Percentiles rank a stretch among this genome's conserved stretches.
phyloP scores from a whole-genome alignment of 1,140 invertebrate species.

The Drosophila simulans region DNA sequence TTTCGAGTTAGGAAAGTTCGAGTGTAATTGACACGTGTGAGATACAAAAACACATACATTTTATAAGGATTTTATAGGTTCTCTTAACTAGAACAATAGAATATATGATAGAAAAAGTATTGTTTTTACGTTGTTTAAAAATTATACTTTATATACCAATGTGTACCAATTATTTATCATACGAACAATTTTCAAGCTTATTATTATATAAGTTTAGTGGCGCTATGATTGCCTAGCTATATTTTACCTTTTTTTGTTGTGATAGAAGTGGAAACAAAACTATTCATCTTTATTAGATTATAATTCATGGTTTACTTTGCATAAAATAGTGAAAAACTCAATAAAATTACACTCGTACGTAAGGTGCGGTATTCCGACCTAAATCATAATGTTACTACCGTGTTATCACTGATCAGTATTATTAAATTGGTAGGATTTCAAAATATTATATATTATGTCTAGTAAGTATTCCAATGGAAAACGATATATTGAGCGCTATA shows the following conservation, averaged over 20 bases:
- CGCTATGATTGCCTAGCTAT: conserved; percentile 8
- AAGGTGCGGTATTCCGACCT: conserved; percentile 14
- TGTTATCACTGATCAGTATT: background rate
- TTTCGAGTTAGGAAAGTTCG: too few relatives aligned
- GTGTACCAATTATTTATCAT: conserved; percentile 14
- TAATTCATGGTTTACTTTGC: conserved; percentile 13
- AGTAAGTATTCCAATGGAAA: background rate
- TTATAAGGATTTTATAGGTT: conserved; percentile 30
- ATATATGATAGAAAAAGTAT: conserved; percentile 28
- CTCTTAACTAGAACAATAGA: conserved; percentile 11
- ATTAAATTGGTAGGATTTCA: background rate
- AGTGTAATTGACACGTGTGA: conserved; percentile 20
- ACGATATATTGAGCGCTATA: too few relatives aligned
- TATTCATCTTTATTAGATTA: conserved; percentile 10
- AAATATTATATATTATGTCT: background rate
- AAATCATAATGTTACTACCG: background rate
- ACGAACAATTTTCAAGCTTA: background rate
- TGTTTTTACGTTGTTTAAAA: conserved; percentile 35
- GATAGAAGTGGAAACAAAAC: conserved; percentile 2
- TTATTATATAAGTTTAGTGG: conserved; percentile 4
- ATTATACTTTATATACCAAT: conserved; percentile 7
- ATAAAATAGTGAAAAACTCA: conserved; percentile 20
- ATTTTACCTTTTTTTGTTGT: conserved; percentile 13
- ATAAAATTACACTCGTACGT: conserved; percentile 10
- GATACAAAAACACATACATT: conserved; percentile 14